Conservation (phyloP, 2,797 vertebrate genomes). For the Manis crassicaudata region DNA sequence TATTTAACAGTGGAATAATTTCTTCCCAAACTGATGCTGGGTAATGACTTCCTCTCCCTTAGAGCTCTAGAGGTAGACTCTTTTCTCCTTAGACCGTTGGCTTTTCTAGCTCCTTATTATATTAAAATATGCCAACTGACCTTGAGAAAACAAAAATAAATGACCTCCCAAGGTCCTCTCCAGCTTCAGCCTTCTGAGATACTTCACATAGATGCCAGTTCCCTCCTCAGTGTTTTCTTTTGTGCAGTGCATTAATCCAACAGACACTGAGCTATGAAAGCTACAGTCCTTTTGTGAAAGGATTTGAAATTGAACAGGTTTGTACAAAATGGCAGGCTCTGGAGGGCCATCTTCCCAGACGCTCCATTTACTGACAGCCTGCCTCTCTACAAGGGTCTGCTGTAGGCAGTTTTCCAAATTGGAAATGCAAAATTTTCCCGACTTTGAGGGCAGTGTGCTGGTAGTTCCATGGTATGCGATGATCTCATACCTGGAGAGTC, state of each 20-base stretch:
- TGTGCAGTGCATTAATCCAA: neutral
- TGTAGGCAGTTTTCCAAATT: conserved; percentile 53
- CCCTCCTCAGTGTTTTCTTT: neutral
- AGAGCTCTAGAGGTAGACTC: neutral
- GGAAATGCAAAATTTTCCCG: conserved; percentile 7
- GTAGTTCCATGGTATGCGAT: conserved; percentile 20
- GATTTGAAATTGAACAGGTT: conserved; percentile 29
- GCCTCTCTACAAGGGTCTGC: neutral
- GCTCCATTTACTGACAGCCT: neutral
- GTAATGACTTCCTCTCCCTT: neutral
- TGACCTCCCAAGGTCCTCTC: neutral
- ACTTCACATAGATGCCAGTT: neutral
- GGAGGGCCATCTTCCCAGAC: neutral
- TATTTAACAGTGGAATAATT: neutral
- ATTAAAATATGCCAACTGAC: neutral
- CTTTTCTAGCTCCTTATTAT: conserved; percentile 21
- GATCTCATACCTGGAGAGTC: conserved; percentile 43
- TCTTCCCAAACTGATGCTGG: conserved; percentile 4
- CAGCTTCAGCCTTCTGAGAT: neutral
- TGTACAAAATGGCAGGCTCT: neutral
- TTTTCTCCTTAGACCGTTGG: neutral
- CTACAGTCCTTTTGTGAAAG: conserved; percentile 20
- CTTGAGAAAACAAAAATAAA: conserved; percentile 18
- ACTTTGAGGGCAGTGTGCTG: conserved; percentile 25
- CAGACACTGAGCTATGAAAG: neutral